These are phyloP conservation scores for Drosophila sechellia DNA, from an alignment of 1,140 invertebrate species.

Conservation along the genomic window DNA sequence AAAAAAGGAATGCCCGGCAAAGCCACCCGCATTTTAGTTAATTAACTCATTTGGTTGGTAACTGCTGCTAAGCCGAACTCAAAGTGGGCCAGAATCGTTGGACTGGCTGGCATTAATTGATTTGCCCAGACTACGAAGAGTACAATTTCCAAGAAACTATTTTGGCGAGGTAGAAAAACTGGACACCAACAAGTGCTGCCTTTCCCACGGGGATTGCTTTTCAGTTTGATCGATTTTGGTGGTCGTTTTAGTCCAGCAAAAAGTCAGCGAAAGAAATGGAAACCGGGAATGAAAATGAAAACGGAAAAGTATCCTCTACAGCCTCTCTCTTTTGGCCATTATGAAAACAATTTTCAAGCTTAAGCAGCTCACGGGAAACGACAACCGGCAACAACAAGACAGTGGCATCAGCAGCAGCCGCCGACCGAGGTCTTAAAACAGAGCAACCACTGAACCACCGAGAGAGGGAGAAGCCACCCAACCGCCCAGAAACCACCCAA, in stretches of 20 bases:
- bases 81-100: conserved; percentile 57
- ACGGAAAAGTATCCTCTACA: conserved; percentile 42
- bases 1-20: conserved; percentile 45
- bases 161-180: conserved; percentile 30
- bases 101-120: conserved; percentile 69
- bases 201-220: conserved; percentile 80
- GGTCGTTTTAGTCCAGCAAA: conserved; percentile 41
- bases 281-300: conserved; percentile 29
- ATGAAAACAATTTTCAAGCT: conserved; percentile 83
- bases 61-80: conserved; percentile 66
- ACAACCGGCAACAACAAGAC: conserved; percentile 19
- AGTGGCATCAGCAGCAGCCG: conserved; percentile 21
- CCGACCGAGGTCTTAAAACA: conserved; percentile 43
- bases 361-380: conserved; percentile 74
- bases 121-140: conserved; percentile 43
- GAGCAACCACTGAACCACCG: conserved; percentile 29
- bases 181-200: conserved; percentile 57
- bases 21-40: conserved; percentile 84
- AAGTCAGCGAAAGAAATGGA: conserved; percentile 57
- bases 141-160: conserved; percentile 36
- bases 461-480: background rate
- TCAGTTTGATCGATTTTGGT: conserved; percentile 54
- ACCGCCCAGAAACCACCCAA: conserved; percentile 12
- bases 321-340: conserved; percentile 44
- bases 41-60: conserved; percentile 84